phyloP scores from a whole-genome alignment of 1,140 invertebrate genomes.

The Aphelinus certus region DNA sequence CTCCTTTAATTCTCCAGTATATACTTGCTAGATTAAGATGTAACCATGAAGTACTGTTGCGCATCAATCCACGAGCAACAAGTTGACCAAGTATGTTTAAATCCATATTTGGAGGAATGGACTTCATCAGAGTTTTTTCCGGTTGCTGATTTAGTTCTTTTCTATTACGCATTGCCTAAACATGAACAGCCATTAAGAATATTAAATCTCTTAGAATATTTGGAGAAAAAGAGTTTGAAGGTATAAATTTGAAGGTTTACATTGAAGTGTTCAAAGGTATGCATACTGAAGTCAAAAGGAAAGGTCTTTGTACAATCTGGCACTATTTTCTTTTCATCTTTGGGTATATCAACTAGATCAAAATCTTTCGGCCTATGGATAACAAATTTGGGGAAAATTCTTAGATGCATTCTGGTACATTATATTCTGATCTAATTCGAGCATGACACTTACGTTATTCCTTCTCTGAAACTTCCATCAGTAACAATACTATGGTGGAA shows the following conservation, averaged over 20 bases:
- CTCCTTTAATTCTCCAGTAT: constrained; percentile 85
- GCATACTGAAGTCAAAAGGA: constrained; percentile 78
- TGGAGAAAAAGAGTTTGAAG: constrained; percentile 13
- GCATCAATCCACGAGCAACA: constrained; percentile 71
- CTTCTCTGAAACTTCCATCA: constrained; percentile 64
- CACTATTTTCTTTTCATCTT: constrained; percentile 44
- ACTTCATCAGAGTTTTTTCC: constrained; percentile 74
- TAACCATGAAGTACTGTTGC: constrained; percentile 84
- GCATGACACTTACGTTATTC: constrained; percentile 50
- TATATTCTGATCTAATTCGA: constrained; percentile 4
- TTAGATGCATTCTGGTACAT: not conserved
- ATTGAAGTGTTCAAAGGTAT: constrained; percentile 83
- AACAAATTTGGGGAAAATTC: not conserved
- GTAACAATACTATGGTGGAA: constrained; percentile 73
- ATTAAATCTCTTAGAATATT: constrained; percentile 3
- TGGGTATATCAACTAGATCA: constrained; percentile 47
- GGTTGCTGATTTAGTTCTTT: constrained; percentile 71
- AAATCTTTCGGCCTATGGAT: constrained; percentile 52
- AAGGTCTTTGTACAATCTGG: constrained; percentile 52
- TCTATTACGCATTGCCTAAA: constrained; percentile 72
- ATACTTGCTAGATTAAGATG: constrained; percentile 86
- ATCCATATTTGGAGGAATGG: constrained; percentile 71
- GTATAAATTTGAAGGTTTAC: constrained; percentile 58
- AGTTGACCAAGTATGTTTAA: constrained; percentile 75
- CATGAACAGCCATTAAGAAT: constrained; percentile 22